A percentile compares a stretch with the other conserved stretches of the same genome.
Conservation (phyloP, 1,140 invertebrate genomes). For the Apis laboriosa region DNA sequence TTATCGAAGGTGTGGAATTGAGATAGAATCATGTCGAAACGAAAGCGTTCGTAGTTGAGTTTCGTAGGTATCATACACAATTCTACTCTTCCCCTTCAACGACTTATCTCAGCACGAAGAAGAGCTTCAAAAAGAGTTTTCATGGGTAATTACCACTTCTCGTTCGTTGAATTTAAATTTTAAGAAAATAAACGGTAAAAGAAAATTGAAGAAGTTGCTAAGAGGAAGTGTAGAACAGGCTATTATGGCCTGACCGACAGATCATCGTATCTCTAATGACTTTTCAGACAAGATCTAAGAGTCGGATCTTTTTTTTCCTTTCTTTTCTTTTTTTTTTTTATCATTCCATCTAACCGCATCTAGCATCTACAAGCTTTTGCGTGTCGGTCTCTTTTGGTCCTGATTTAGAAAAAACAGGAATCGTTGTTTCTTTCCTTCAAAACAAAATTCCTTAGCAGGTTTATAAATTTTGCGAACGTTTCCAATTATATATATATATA, state of each 20-base stretch:
- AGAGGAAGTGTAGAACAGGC: not conserved
- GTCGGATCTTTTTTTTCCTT: conserved; percentile 34
- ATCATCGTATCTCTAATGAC: conserved; percentile 74
- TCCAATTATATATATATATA: conserved; percentile 23
- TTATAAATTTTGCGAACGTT: conserved; percentile 36
- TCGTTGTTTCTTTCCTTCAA: conserved; percentile 19
- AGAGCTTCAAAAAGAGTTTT: not conserved
- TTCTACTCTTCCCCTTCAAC: not conserved
- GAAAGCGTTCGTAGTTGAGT: not conserved
- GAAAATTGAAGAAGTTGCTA: conserved; percentile 28
- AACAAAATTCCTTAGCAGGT: conserved; percentile 32
- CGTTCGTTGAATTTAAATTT: not conserved
- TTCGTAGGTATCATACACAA: no score
- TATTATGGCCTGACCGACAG: conserved; percentile 41
- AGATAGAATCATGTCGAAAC: not conserved
- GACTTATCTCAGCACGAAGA: not conserved
- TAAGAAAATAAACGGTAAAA: not conserved
- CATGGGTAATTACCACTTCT: not conserved
- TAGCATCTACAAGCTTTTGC: conserved; percentile 63
- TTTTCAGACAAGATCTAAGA: conserved; percentile 69
- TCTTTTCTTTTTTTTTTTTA: conserved; percentile 15
- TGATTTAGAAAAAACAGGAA: not conserved
- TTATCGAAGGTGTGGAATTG: not conserved
- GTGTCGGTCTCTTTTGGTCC: conserved; percentile 40
- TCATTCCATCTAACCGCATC: conserved; percentile 46